These are phyloP conservation scores for Hozukius guyotensis DNA, from an alignment of 2,797 vertebrate species.

Conservation along the genomic window DNA sequence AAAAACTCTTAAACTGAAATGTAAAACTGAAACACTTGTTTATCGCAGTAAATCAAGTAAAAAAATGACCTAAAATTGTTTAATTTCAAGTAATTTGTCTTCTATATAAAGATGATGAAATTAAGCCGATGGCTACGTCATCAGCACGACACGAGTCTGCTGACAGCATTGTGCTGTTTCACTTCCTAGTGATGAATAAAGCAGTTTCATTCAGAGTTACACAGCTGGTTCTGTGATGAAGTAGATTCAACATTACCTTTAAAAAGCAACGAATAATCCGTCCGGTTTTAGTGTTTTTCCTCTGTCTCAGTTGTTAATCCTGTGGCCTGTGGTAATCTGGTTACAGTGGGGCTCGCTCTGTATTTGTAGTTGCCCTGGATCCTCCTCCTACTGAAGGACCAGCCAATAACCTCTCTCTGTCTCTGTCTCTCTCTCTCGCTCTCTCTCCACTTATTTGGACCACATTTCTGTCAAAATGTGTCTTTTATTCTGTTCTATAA, in stretches of 20 bases:
- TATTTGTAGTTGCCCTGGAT: slow-evolving; percentile 33
- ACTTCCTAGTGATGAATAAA: not conserved
- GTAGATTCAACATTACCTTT: slow-evolving; percentile 45
- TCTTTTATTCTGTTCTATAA: not conserved
- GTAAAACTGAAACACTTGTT: not conserved
- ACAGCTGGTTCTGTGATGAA: rapidly evolving
- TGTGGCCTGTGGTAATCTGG: not conserved
- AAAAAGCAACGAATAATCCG: not conserved
- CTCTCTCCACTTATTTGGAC: not conserved
- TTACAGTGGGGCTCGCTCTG: rapidly evolving
- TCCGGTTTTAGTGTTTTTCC: not conserved
- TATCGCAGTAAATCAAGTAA: not conserved
- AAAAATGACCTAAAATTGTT: rapidly evolving
- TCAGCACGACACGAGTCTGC: slow-evolving; percentile 1
- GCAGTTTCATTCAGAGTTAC: too few species aligned
- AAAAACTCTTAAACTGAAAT: not conserved
- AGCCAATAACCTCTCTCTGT: not conserved
- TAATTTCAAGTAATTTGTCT: rapidly evolving
- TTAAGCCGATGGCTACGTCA: not conserved
- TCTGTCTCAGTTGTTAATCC: not conserved
- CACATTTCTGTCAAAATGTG: not conserved
- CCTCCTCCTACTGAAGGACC: slow-evolving; percentile 36
- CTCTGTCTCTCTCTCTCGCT: not conserved
- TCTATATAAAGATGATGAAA: slow-evolving; percentile 29
- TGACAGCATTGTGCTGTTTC: too few species aligned